A percentile compares a stretch with the other conserved stretches of the same genome.
Conservation (phyloP, 2,113 vertebrate species). For the Poeciliopsis prolifica region DNA sequence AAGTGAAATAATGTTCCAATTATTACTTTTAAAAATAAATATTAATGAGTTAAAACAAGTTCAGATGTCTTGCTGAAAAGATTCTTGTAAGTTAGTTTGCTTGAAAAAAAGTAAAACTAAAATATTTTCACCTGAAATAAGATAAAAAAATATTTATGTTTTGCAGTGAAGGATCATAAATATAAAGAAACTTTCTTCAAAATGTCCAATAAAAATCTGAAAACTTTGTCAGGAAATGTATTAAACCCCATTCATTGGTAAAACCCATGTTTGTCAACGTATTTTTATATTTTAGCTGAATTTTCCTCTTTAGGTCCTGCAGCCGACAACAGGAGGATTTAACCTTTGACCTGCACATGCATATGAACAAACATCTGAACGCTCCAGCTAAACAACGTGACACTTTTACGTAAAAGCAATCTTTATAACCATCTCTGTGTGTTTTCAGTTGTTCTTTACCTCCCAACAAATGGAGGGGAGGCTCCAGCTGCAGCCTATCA, state of each 20-base stretch:
- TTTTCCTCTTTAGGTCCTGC: slow-evolving; percentile 14
- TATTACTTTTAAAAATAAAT: too few species aligned
- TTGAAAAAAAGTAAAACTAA: too few species aligned
- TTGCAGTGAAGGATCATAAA: neutral
- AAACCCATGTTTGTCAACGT: too few species aligned
- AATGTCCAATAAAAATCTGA: neutral
- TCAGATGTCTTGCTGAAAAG: too few species aligned
- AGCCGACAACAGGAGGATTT: slow-evolving; percentile 57
- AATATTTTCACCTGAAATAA: too few species aligned
- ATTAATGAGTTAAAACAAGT: too few species aligned
- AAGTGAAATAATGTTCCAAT: too few species aligned
- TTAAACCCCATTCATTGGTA: too few species aligned
- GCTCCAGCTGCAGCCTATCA: slow-evolving; percentile 61
- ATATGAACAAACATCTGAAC: slow-evolving; percentile 4
- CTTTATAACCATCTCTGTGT: slow-evolving; percentile 12
- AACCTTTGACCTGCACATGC: slow-evolving; percentile 27
- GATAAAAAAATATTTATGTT: too few species aligned
- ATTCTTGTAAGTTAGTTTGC: too few species aligned
- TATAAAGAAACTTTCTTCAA: neutral
- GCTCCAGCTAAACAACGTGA: slow-evolving; percentile 15
- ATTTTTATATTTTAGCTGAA: neutral
- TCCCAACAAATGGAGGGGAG: slow-evolving; percentile 55
- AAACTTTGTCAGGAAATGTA: neutral
- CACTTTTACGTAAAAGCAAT: slow-evolving; percentile 3
- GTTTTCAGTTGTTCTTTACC: slow-evolving; percentile 31